Base-by-base conservation (phyloP, 2,888 invertebrate species). In the Microplitis deprimator region DNA sequence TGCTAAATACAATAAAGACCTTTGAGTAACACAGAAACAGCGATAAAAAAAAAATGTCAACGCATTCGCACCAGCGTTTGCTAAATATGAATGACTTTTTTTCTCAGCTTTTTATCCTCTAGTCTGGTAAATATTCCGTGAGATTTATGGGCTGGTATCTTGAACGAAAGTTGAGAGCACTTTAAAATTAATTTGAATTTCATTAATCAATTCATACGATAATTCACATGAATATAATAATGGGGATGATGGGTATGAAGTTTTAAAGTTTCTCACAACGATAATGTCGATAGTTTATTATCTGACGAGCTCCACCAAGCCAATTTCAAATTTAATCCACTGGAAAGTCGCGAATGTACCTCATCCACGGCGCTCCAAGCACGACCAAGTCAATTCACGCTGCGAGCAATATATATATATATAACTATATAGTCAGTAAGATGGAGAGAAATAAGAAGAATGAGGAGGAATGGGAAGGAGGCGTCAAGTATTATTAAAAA, bases 1-100 rank as follows among this genome's bases (percentile, higher is more conserved):
- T 80, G 81, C 81, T 77, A 79, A 79, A 82, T 80, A 82, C 78
- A 80, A 82, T 79, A 64, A n/a, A 82, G 78, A 80, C 80, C 81
- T 82, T 82, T 79, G 72, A 78, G 62, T 3, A 29, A 29, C 3
- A 29, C 2, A 29, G 29, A 29, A 29, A 4, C 3, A 29, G 4
- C 29, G 29, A 29, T 29, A 29, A 29, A 29, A 29, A n/a, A 20
- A 29, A 29, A 29, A 29, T 29, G 29, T 38, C 68, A 68, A 17
- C 17, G n/a, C 7, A 62, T 29, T 29, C 29, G 29, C 29, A 29
- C 29, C 3, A 29, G 4, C 29, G 29, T 29, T 29, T 29, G 29
- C 29, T 29, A 29, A 4, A 4, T 29, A 29, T 29, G 29, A 29
- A 29, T 29, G 29, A 29, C 29, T 29, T 29, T 29, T 29, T 29